Evolutionary conservation across 2,797 vertebrate species (phyloP).

Genomic region (Numenius phaeopus): DNA sequence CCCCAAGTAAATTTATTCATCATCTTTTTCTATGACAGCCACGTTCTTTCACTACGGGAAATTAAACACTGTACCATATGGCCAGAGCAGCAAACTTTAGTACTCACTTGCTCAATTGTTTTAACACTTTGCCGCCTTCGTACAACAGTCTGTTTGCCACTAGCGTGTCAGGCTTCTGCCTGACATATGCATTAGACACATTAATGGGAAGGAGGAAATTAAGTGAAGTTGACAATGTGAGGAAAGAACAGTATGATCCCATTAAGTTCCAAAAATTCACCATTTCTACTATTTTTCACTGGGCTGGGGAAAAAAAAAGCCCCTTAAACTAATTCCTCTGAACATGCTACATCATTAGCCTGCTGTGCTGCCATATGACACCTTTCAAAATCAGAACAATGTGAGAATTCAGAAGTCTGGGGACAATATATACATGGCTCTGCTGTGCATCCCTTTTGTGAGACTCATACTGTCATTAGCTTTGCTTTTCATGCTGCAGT

Average conservation of each 20-base stretch:
- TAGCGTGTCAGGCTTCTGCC: slow-evolving; percentile 75
- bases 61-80: slow-evolving; percentile 87
- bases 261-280: slow-evolving; percentile 79
- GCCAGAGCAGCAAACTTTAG: slow-evolving; percentile 84
- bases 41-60: slow-evolving; percentile 83
- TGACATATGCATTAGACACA: slow-evolving; percentile 83
- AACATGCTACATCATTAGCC: slow-evolving; percentile 73
- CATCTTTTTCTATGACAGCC: slow-evolving; percentile 84
- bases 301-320: not conserved
- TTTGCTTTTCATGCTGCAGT: not conserved
- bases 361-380: slow-evolving; percentile 76
- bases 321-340: slow-evolving; percentile 69
- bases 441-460: not conserved
- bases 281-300: slow-evolving; percentile 72
- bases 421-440: not conserved
- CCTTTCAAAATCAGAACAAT: slow-evolving; percentile 65
- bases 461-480: not conserved
- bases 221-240: slow-evolving; percentile 80
- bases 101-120: slow-evolving; percentile 84
- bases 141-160: slow-evolving; percentile 83
- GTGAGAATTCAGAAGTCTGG: slow-evolving; percentile 56
- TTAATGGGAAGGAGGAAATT: slow-evolving; percentile 80
- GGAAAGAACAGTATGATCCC: slow-evolving; percentile 80
- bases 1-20: slow-evolving; percentile 85
- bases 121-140: slow-evolving; percentile 85